These are phyloP conservation scores for Musca vetustissima DNA, from an alignment of 1,140 invertebrate genomes.

Conservation along the genomic window DNA sequence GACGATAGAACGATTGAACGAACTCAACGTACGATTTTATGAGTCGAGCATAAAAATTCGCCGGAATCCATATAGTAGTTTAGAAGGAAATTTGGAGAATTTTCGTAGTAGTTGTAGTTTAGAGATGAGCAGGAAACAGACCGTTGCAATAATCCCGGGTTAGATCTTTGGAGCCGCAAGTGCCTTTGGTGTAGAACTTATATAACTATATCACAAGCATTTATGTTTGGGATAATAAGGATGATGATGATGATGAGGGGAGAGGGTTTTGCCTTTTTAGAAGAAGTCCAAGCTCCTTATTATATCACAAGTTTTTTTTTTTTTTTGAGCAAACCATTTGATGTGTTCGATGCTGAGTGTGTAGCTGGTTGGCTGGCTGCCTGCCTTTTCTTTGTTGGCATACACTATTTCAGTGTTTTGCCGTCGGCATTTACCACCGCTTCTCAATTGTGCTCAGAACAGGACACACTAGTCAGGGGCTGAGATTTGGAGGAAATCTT, in stretches of 20 bases:
- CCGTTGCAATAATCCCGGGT: neutral
- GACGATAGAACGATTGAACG: slow-evolving; percentile 23
- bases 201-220: slow-evolving; percentile 18
- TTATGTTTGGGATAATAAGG: neutral
- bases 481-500: too few species aligned
- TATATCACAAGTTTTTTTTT: slow-evolving; percentile 12
- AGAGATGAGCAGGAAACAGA: neutral
- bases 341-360: neutral
- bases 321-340: neutral
- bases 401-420: slow-evolving; percentile 10
- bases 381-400: too few species aligned
- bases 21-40: slow-evolving; percentile 52
- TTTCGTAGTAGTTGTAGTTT: neutral
- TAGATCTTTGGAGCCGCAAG: neutral
- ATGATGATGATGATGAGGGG: neutral
- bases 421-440: slow-evolving; percentile 13
- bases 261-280: neutral
- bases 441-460: too few species aligned
- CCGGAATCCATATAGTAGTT: slow-evolving; percentile 41
- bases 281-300: neutral
- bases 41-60: slow-evolving; percentile 52
- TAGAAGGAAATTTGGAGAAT: neutral
- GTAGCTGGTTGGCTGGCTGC: neutral
- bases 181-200: slow-evolving; percentile 30
- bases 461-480: too few species aligned